Percentiles rank a stretch among this genome's conserved stretches.
phyloP scores from a whole-genome alignment of 2,113 vertebrate genomes.

The Corapipo altera region DNA sequence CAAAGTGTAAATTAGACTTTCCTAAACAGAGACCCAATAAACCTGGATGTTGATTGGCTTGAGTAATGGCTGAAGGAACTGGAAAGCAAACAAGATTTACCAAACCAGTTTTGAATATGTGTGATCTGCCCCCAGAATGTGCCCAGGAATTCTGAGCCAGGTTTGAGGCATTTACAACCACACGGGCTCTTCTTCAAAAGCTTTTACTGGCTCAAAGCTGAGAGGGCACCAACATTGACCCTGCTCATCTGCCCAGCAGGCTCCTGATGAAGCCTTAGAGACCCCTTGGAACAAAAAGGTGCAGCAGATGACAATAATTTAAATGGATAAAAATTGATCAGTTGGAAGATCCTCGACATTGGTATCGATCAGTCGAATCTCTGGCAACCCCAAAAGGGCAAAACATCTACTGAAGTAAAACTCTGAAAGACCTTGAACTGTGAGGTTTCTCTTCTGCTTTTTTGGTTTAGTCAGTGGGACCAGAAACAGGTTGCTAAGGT shows the following conservation, averaged over 20 bases:
- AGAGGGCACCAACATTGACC: neutral
- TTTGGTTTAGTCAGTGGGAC: neutral
- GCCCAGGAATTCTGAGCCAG: neutral
- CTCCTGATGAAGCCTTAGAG: neutral
- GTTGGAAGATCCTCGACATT: neutral
- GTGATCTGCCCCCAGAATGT: neutral
- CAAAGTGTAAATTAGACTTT: neutral
- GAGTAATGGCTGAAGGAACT: neutral
- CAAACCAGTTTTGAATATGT: neutral
- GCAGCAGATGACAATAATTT: neutral
- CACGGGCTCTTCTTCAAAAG: neutral
- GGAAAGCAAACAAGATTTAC: neutral
- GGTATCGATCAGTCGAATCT: accelerated
- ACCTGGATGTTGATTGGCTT: neutral
- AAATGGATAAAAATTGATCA: neutral
- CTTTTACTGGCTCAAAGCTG: neutral
- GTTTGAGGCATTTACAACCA: neutral
- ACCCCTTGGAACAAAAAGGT: neutral
- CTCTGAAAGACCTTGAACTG: neutral
- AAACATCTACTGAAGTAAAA: neutral
- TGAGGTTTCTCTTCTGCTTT: neutral
- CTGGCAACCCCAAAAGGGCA: neutral
- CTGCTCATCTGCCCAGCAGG: neutral
- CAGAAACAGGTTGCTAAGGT: neutral
- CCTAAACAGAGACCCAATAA: neutral